Evolutionary conservation across 23 tunicate genomes (phyloP), one percentile per base, ranked within the genome.

Genomic region (Styela clava): DNA sequence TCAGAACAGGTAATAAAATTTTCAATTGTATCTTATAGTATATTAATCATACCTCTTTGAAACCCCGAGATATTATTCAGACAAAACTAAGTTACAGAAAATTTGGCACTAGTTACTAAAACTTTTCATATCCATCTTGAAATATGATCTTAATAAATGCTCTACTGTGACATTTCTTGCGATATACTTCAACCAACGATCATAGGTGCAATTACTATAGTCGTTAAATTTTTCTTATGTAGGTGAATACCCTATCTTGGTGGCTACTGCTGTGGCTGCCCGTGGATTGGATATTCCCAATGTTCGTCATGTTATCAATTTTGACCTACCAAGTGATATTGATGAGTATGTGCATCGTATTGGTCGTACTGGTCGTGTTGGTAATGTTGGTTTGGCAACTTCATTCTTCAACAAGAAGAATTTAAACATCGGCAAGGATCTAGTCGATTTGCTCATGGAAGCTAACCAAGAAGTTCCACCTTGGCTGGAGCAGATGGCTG

Each of bases 301-400:
- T 68, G 99, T 96, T 1, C 99, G 99, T 68, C 99, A 96, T 82
- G 99, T 96, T 65, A 96, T 96, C 81, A 96, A 96, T 90, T 96
- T 96, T 33, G 99, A 96, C 67, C 84, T 96, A 22, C 99, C 99
- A 36, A 87, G 94, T 35, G 99, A 96, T 64, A 84, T 91, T 33
- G 99, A 96, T 74, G 99, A 96, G 65, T 96, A 96, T 62, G 99
- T 96, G 33, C 99, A 96, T 61, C 80, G 99, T 12, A 96, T 96
- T 63, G 99, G 99, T 26, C 80, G 99, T 62, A 96, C 99, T 29
- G 99, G 99, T 52, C 91, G 99, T 64, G 99, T 96, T 22, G 99
- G 99, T 2, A 96, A 96, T 68, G 85, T 96, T 63, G 98, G 99
- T 63, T 81, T 96, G 25, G 99, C 99, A 61, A 96, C 99, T 35